Conservation (phyloP, 2,113 vertebrate species). For the Peromyscus californicus region DNA sequence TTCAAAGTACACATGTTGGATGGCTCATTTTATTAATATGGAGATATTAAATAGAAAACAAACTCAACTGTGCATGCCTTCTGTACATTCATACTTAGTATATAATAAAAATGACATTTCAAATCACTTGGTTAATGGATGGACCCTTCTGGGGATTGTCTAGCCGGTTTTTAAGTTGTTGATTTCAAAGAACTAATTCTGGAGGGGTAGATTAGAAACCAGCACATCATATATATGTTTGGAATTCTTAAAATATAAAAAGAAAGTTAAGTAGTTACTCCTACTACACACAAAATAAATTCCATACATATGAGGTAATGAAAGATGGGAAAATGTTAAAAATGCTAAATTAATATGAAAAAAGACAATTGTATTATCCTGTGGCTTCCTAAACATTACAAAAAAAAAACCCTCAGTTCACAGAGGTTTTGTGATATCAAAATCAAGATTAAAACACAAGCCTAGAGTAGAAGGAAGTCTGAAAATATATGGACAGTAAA, state of each 20-base stretch:
- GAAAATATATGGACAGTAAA: not conserved
- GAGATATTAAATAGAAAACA: constrained; percentile 4
- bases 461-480: not conserved
- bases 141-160: not conserved
- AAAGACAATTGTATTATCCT: not conserved
- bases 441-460: constrained; percentile 40
- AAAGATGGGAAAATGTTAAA: not conserved
- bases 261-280: constrained; percentile 20
- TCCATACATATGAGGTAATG: not conserved
- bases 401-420: not conserved
- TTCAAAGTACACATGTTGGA: not conserved
- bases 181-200: constrained; percentile 23
- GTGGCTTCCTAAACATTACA: constrained; percentile 4
- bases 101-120: constrained; percentile 12
- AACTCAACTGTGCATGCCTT: not conserved
- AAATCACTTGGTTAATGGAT: constrained; percentile 1
- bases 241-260: not conserved
- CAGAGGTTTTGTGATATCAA: not conserved
- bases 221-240: not conserved
- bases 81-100: not conserved
- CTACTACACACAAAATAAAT: not conserved
- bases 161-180: constrained; percentile 34
- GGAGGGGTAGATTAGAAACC: not conserved
- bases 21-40: not conserved
- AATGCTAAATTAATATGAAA: not conserved